These are phyloP conservation scores for Haemorhous mexicanus DNA, from an alignment of 2,113 vertebrate species.

Conservation along the genomic window DNA sequence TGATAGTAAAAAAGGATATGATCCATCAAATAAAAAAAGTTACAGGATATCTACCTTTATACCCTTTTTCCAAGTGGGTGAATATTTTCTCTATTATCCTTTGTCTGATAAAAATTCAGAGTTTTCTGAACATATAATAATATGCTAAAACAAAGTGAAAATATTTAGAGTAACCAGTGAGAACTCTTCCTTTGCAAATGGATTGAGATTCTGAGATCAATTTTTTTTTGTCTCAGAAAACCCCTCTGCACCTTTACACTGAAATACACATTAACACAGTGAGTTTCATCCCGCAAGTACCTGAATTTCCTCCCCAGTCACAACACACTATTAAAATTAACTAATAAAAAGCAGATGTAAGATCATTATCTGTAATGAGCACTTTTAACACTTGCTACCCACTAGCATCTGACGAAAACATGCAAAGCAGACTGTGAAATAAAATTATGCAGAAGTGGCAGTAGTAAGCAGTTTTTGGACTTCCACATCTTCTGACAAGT, in stretches of 20 bases:
- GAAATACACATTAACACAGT: neutral
- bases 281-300: neutral
- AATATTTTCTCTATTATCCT: neutral
- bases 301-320: neutral
- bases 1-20: neutral
- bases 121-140: neutral
- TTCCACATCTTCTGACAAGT: neutral
- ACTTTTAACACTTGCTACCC: neutral
- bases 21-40: neutral
- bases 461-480: neutral
- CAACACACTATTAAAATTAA: slow-evolving; percentile 14
- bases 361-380: neutral
- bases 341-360: slow-evolving; percentile 5
- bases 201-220: neutral
- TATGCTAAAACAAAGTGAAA: neutral
- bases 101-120: neutral
- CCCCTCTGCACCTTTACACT: neutral
- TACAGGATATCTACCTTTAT: neutral
- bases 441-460: neutral
- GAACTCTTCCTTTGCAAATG: neutral
- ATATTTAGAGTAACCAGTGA: neutral
- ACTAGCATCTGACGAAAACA: neutral
- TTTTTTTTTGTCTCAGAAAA: neutral
- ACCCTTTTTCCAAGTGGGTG: neutral
- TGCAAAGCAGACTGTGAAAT: neutral